These are phyloP conservation scores for Leucoraja erinaceus DNA, from an alignment of 2,113 vertebrate species.

Conservation along the genomic window DNA sequence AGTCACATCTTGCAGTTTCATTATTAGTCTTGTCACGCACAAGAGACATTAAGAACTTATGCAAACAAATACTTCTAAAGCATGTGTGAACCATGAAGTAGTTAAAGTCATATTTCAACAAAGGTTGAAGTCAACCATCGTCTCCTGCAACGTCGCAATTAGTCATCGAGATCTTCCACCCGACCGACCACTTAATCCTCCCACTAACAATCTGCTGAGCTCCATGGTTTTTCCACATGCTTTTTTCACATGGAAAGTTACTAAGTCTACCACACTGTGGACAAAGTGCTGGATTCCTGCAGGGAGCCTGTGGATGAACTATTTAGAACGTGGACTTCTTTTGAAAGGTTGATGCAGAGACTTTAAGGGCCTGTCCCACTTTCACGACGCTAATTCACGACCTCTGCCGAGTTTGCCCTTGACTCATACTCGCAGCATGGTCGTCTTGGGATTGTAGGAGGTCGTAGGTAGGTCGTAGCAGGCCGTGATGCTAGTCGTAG, in stretches of 20 bases:
- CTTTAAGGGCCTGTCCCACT: too few species aligned
- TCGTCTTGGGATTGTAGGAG: too few species aligned
- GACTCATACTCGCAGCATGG: too few species aligned
- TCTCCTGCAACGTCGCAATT: background rate
- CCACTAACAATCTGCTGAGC: background rate
- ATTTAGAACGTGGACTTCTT: background rate
- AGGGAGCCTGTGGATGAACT: background rate
- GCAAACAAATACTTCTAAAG: constrained; percentile 25
- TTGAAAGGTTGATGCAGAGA: background rate
- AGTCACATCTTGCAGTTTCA: constrained; percentile 15
- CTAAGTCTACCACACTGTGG: background rate
- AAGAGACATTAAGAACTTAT: constrained; percentile 21
- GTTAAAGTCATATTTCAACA: constrained; percentile 23
- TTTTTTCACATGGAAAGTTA: too few species aligned
- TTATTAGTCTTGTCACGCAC: constrained; percentile 29
- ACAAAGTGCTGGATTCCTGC: background rate
- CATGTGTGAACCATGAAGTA: background rate
- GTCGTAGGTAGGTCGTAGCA: too few species aligned
- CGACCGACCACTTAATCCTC: background rate
- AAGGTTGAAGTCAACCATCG: background rate
- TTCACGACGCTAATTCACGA: too few species aligned
- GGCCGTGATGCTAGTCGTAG: too few species aligned
- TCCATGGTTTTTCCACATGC: constrained; percentile 3
- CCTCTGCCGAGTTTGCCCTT: too few species aligned
- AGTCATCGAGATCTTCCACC: constrained; percentile 22